Evolutionary conservation across 2,888 invertebrate species (phyloP).

Genomic region (Lasius fuliginosus): DNA sequence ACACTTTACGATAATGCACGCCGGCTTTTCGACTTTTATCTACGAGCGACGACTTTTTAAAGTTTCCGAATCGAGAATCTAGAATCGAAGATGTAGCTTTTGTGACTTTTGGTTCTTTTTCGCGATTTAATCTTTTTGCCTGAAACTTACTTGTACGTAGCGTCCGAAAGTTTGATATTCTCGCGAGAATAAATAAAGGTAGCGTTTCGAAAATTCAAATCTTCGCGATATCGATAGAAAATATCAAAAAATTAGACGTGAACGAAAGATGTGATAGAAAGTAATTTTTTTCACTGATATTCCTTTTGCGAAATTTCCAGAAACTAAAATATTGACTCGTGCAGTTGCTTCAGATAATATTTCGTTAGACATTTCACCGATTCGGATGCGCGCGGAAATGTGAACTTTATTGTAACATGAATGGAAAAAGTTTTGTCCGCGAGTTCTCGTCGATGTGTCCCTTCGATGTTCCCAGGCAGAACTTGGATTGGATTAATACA

Average conservation of each 20-base stretch:
- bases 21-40: conserved; percentile 40
- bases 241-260: neutral
- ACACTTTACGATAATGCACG: conserved; percentile 35
- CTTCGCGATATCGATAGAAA: conserved; percentile 4
- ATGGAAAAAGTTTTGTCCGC: conserved; percentile 34
- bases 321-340: conserved; percentile 17
- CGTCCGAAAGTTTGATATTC: conserved; percentile 5
- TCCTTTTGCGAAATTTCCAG: neutral
- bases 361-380: conserved; percentile 19
- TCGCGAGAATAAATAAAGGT: conserved; percentile 17
- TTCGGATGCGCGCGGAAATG: conserved; percentile 39
- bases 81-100: conserved; percentile 13
- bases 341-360: conserved; percentile 6
- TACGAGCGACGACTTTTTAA: conserved; percentile 7
- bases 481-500: conserved; percentile 56
- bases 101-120: conserved; percentile 13
- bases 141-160: conserved; percentile 7
- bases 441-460: conserved; percentile 20
- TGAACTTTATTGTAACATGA: conserved; percentile 32
- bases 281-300: neutral
- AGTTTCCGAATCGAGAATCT: conserved; percentile 37
- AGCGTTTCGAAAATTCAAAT: neutral
- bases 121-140: conserved; percentile 15
- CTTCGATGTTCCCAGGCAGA: conserved; percentile 22
- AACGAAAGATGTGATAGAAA: neutral